Evolutionary conservation across 2,888 invertebrate genomes (phyloP), one percentile per base, ranked within the genome.

Genomic region (Sicus ferrugineus): DNA sequence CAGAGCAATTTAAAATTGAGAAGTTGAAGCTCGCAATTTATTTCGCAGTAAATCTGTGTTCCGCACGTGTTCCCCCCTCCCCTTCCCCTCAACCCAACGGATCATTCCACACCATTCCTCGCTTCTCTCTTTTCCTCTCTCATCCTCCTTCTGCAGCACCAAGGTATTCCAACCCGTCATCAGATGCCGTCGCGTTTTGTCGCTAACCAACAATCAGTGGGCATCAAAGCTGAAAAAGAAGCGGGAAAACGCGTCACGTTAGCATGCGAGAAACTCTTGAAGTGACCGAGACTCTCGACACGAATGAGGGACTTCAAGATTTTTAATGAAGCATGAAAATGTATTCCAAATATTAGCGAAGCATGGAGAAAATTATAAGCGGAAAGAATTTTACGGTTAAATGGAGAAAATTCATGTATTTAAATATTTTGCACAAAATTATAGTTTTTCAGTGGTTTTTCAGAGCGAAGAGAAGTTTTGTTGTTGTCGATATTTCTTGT

Each of bases 191-290:
- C n/a, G n/a, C n/a, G n/a, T n/a, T n/a, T 54, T 2, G 23, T 26
- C 11, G 54, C 11, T 3, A 52, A 52, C 54, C 11, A 16, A 16
- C 23, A 28, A 54, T 28, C 26, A 54, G 54, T 54, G 54, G 54
- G 54, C 54, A 54, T 26, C 28, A 54, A 54, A 28, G 23, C 54
- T 9, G 54, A 54, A 54, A 54, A 52, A 54, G 26, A 28, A n/a
- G 54, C 16, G n/a, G 16, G 31, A 52, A 52, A 52, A 52, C 21
- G 19, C 23, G 31, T 58, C n/a, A 58, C 58, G 23, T 16, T n/a
- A 21, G 54, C 23, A 54, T 26, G 16, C 23, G 54, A 54, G 9
- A 46, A 19, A 7, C 16, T 54, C 11, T 28, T 4, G 19, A 26
- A 26, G 2, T 54, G 54, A 28, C 4, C 5, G 26, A 26, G 26